Evolutionary conservation across 2,888 invertebrate genomes (phyloP).

Genomic region (Megalurothrips usitatus): DNA sequence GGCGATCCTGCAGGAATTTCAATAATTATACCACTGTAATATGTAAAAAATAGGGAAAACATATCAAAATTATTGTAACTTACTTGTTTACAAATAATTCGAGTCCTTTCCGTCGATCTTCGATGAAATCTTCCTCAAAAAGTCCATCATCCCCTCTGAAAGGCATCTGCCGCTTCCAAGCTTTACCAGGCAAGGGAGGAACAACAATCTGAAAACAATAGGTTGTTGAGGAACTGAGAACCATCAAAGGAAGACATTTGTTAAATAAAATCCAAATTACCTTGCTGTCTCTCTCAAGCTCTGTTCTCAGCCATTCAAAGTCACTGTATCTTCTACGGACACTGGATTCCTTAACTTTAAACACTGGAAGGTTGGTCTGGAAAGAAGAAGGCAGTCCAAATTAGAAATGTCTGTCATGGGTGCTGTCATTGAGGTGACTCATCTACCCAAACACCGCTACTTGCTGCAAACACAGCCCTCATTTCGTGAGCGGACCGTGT

Average conservation of each 20-base stretch:
- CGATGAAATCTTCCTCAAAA: constrained; percentile 99
- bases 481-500: too few relatives aligned
- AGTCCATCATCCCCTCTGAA: constrained; percentile 98
- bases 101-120: constrained; percentile 93
- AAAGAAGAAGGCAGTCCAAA: constrained; percentile 45
- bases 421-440: constrained; percentile 9
- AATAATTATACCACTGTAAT: not conserved
- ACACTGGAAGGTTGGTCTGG: constrained; percentile 98
- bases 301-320: constrained; percentile 99
- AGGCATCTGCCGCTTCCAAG: constrained; percentile 96
- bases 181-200: constrained; percentile 95
- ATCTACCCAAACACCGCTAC: not conserved
- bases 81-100: constrained; percentile 98
- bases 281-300: constrained; percentile 98
- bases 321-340: constrained; percentile 97
- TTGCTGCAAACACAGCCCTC: not conserved
- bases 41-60: not conserved
- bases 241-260: constrained; percentile 13
- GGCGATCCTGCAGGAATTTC: constrained; percentile 68
- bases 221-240: constrained; percentile 30
- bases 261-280: constrained; percentile 48
- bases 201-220: constrained; percentile 80
- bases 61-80: constrained; percentile 42
- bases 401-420: not conserved
- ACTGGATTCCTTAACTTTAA: constrained; percentile 98